Percentiles rank a stretch among this genome's conserved stretches.
phyloP scores from a whole-genome alignment of 35 echinoderm and acorn worm species.

The Stichopus chloronotus region DNA sequence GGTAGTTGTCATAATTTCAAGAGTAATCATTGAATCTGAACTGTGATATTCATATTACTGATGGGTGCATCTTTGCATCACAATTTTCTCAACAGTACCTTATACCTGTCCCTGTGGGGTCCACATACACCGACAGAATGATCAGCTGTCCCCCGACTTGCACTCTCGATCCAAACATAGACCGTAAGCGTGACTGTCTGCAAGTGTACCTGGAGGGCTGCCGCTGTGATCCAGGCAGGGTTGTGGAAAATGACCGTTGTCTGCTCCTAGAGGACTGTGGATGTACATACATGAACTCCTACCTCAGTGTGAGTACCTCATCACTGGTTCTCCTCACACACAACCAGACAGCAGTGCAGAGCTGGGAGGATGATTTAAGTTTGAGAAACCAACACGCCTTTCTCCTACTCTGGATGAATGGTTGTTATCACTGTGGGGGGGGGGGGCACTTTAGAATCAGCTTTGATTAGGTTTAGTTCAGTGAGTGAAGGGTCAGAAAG shows the following conservation, averaged over 20 bases:
- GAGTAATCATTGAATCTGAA: too few species aligned
- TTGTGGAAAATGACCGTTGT: conserved; percentile 34
- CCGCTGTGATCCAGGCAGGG: conserved; percentile 14
- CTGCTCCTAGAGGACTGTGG: conserved; percentile 10
- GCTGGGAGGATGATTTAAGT: neutral
- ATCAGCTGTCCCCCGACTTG: conserved; percentile 35
- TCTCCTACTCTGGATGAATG: too few species aligned
- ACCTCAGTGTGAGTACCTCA: conserved; percentile 31
- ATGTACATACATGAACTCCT: neutral
- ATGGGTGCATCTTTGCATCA: neutral
- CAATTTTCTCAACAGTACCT: neutral
- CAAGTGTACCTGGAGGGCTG: conserved; percentile 37
- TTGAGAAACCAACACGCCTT: too few species aligned
- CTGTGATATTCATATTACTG: neutral
- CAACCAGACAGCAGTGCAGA: neutral
- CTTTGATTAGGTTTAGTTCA: too few species aligned
- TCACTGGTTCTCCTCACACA: neutral
- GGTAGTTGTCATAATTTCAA: too few species aligned
- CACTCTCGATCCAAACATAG: neutral
- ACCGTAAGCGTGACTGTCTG: conserved; percentile 24
- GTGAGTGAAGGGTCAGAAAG: too few species aligned
- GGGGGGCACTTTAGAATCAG: too few species aligned
- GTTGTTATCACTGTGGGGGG: too few species aligned
- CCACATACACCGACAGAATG: conserved; percentile 25
- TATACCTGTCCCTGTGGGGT: neutral